Evolutionary conservation across 2,888 invertebrate genomes (phyloP).

Genomic region (Horisme vitalbata): DNA sequence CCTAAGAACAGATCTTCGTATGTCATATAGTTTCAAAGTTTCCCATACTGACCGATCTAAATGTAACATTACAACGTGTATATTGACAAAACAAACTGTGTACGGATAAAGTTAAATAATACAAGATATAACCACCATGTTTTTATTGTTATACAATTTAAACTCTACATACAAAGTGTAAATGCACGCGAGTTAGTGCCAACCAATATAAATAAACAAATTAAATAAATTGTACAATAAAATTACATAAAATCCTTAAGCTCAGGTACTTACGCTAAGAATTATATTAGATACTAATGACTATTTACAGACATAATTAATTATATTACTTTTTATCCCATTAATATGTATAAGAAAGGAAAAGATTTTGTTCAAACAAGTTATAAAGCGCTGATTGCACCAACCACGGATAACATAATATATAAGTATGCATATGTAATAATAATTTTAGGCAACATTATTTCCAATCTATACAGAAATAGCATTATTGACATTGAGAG

Average conservation of each 20-base stretch:
- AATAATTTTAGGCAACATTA: too few relatives aligned
- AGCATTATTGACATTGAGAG: too few relatives aligned
- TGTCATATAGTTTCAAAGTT: too few relatives aligned
- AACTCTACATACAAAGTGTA: slow-evolving; percentile 34
- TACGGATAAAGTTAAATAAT: slow-evolving; percentile 13
- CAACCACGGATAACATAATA: too few relatives aligned
- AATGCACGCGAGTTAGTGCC: slow-evolving; percentile 51
- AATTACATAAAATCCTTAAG: slow-evolving; percentile 38
- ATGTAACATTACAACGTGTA: too few relatives aligned
- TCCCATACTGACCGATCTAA: too few relatives aligned
- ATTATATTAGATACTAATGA: slow-evolving; percentile 33
- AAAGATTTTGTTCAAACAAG: slow-evolving; percentile 4
- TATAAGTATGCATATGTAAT: too few relatives aligned
- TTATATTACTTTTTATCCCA: slow-evolving; percentile 8
- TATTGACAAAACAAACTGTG: too few relatives aligned
- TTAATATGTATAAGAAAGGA: slow-evolving; percentile 2
- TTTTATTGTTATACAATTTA: slow-evolving; percentile 27
- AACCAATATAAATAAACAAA: slow-evolving; percentile 28
- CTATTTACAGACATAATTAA: slow-evolving; percentile 29
- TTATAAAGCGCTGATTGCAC: too few relatives aligned
- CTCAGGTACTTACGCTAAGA: slow-evolving; percentile 60
- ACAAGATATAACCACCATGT: slow-evolving; percentile 6
- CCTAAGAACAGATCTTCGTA: too few relatives aligned
- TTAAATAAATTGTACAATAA: slow-evolving; percentile 31
- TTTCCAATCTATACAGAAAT: too few relatives aligned